These are phyloP conservation scores for Poecilia wingei DNA, from an alignment of 2,797 vertebrate genomes.

Conservation along the genomic window DNA sequence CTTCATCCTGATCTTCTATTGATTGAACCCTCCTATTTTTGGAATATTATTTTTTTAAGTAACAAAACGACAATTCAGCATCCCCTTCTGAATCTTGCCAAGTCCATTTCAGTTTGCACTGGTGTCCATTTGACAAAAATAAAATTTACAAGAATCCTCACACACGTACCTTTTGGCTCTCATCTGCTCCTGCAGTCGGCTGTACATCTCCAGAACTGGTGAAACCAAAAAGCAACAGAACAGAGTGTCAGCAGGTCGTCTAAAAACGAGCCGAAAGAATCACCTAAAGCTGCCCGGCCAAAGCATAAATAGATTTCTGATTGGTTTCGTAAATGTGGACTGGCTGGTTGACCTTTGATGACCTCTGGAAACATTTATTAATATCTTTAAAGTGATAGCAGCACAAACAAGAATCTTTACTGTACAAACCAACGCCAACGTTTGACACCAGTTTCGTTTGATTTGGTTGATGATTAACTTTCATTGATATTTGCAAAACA, in stretches of 20 bases:
- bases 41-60: not conserved
- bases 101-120: not conserved
- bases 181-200: slow-evolving; percentile 95
- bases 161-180: slow-evolving; percentile 88
- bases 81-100: not conserved
- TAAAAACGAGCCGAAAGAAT: not conserved
- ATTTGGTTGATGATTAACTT: too few species aligned
- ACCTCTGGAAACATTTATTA: too few species aligned
- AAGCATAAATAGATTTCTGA: not conserved
- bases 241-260: not conserved
- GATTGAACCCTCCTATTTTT: not conserved
- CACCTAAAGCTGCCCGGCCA: not conserved
- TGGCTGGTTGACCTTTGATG: too few species aligned
- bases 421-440: too few species aligned
- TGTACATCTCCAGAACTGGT: slow-evolving; percentile 97
- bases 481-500: too few species aligned
- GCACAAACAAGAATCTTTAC: too few species aligned
- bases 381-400: too few species aligned
- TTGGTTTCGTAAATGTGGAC: too few species aligned
- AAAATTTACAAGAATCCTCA: too few species aligned
- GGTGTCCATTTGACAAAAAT: not conserved
- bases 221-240: not conserved
- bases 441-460: too few species aligned
- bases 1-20: not conserved
- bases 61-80: not conserved